phyloP scores from a whole-genome alignment of 2,113 vertebrate species.

The human (Homo sapiens) region GRCh38 chr12:51077501-51078000 shows the following conservation, averaged over 20 bases:
- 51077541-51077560: conserved; percentile 29
- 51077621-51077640: conserved; percentile 46
- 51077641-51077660: conserved; percentile 51
- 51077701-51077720: neutral
- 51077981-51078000: conserved; percentile 33
- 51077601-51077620: conserved; percentile 49
- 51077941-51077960: conserved; percentile 2
- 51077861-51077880: neutral
- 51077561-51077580: conserved; percentile 55
- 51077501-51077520: conserved; percentile 34
- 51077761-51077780: neutral
- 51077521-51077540: conserved; percentile 33
- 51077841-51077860: neutral
- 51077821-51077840: neutral
- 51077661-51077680: conserved; percentile 48
- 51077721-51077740: neutral
- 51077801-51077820: neutral
- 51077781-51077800: conserved; percentile 21
- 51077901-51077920: neutral
- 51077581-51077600: conserved; percentile 54
- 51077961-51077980: conserved; percentile 22
- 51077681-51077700: neutral
- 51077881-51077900: neutral
- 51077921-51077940: conserved; percentile 20
- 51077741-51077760: neutral